These are phyloP conservation scores for Malthinus seriepunctatus DNA, from an alignment of 2,888 invertebrate species.

Conservation along the genomic window DNA sequence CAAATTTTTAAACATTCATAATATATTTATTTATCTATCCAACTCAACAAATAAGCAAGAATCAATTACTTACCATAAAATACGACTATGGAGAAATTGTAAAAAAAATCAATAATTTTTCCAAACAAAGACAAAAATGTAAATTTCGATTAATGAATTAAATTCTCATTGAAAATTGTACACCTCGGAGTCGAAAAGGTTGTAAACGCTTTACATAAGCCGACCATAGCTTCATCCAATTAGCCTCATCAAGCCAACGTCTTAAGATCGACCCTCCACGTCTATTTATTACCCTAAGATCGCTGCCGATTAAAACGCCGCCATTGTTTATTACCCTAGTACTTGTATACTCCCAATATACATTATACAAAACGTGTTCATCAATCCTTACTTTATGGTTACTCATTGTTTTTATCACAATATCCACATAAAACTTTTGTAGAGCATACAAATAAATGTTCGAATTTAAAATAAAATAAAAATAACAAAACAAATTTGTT, in stretches of 20 bases:
- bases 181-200: conserved; percentile 30
- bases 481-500: conserved; percentile 6
- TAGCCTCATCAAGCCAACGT: conserved; percentile 37
- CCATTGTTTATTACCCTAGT: conserved; percentile 35
- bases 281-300: conserved; percentile 37
- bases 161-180: conserved; percentile 21
- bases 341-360: conserved; percentile 23
- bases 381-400: conserved; percentile 27
- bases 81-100: conserved; percentile 9
- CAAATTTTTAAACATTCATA: conserved; percentile 14
- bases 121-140: neutral
- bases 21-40: conserved; percentile 6
- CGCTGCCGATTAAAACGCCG: conserved; percentile 37
- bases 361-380: conserved; percentile 31
- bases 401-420: conserved; percentile 22
- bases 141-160: neutral
- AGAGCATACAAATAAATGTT: conserved; percentile 2
- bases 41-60: conserved; percentile 11
- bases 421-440: neutral
- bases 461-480: neutral
- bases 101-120: neutral
- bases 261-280: conserved; percentile 36
- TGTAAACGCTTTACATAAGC: conserved; percentile 32
- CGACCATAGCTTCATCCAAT: conserved; percentile 36
- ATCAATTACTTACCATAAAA: conserved; percentile 9